phyloP scores from a whole-genome alignment of 2,888 invertebrate species.

The Odontocolon sp. region DNA sequence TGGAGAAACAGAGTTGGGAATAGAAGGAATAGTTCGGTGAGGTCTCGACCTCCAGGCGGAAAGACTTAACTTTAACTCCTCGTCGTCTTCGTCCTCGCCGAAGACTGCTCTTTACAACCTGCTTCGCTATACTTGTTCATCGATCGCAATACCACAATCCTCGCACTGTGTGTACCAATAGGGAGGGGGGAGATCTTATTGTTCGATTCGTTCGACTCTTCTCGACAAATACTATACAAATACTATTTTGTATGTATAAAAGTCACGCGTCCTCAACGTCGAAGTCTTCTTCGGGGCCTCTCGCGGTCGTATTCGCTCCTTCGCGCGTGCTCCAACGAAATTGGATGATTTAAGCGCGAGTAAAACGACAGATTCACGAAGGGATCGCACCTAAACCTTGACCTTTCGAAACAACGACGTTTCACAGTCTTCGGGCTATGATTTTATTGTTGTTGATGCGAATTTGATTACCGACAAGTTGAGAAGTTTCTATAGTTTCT shows the following conservation, averaged over 20 bases:
- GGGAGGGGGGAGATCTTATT: constrained; percentile 20
- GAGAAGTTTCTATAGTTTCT: neutral
- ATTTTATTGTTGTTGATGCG: neutral
- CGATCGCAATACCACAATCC: constrained; percentile 20
- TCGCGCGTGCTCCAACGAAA: constrained; percentile 29
- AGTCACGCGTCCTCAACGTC: constrained; percentile 55
- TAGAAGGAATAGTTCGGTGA: constrained; percentile 47
- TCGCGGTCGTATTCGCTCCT: neutral
- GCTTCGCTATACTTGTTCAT: neutral
- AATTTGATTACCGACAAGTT: neutral
- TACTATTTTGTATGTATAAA: constrained; percentile 29
- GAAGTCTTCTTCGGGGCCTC: constrained; percentile 21
- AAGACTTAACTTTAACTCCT: constrained; percentile 56
- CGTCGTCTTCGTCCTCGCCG: constrained; percentile 49
- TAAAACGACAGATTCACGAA: constrained; percentile 36
- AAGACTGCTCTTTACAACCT: constrained; percentile 53
- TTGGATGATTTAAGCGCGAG: constrained; percentile 54
- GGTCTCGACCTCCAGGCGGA: constrained; percentile 57
- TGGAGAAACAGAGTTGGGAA: constrained; percentile 13
- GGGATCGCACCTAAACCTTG: constrained; percentile 56
- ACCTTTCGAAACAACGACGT: constrained; percentile 51
- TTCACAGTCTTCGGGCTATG: neutral
- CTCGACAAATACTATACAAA: constrained; percentile 47
- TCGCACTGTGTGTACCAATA: neutral
- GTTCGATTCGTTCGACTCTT: constrained; percentile 49